A percentile compares a stretch with the other conserved stretches of the same genome.
Evolutionary conservation across 2,888 invertebrate species (phyloP).

Genomic region (Calliphora vomitoria): DNA sequence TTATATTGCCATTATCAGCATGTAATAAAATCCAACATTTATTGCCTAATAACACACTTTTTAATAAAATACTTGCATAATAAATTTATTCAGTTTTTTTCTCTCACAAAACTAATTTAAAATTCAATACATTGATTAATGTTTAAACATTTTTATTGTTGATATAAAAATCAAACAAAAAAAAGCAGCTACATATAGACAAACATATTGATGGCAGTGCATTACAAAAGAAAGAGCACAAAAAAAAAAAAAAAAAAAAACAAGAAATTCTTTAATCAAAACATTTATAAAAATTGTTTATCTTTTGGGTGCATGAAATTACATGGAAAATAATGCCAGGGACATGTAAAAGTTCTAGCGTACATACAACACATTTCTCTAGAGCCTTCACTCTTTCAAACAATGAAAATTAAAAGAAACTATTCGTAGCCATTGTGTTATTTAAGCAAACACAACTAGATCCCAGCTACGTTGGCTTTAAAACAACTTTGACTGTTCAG

Average conservation of each 20-base stretch:
- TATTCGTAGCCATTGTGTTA: slow-evolving; percentile 12
- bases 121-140: slow-evolving; percentile 55
- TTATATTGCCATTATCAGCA: neutral
- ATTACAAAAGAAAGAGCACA: neutral
- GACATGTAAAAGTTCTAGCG: neutral
- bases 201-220: neutral
- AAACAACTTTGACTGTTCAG: slow-evolving; percentile 5
- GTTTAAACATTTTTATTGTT: slow-evolving; percentile 40
- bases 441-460: slow-evolving; percentile 9
- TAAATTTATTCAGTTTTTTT: neutral
- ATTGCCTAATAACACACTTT: neutral
- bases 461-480: neutral
- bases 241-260: neutral
- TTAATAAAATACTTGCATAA: neutral
- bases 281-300: neutral
- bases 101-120: slow-evolving; percentile 29
- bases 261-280: too few species aligned
- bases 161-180: neutral
- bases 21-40: neutral
- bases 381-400: slow-evolving; percentile 9
- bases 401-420: slow-evolving; percentile 12
- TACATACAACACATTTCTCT: slow-evolving; percentile 19
- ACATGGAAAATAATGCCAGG: neutral
- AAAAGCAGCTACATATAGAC: neutral
- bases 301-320: neutral